These are phyloP conservation scores for Anagyrus pseudococci DNA, from an alignment of 2,888 invertebrate genomes.

Conservation along the genomic window DNA sequence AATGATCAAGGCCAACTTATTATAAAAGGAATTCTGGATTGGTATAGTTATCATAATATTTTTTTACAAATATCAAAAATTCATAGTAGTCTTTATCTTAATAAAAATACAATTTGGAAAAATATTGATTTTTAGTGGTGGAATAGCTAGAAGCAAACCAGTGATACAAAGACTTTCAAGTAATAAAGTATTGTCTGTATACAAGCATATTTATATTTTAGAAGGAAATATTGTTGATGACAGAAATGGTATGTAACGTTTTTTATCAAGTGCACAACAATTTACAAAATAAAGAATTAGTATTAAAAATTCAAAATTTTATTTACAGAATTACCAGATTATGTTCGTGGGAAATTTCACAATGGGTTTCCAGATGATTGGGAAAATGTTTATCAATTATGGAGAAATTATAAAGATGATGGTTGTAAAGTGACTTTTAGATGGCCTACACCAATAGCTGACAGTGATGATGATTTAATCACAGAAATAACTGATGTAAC, in stretches of 20 bases:
- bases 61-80: background rate
- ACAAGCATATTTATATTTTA: slow-evolving; percentile 48
- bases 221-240: slow-evolving; percentile 51
- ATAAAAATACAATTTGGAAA: slow-evolving; percentile 2
- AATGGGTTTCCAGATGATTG: slow-evolving; percentile 60
- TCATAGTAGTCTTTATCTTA: background rate
- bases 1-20: slow-evolving; percentile 47
- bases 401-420: slow-evolving; percentile 47
- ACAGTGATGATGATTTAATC: slow-evolving; percentile 54
- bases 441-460: slow-evolving; percentile 55
- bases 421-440: slow-evolving; percentile 48
- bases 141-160: slow-evolving; percentile 51
- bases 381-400: slow-evolving; percentile 54
- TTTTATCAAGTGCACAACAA: slow-evolving; percentile 7
- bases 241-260: slow-evolving; percentile 43
- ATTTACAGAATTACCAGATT: slow-evolving; percentile 52
- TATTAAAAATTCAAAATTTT: background rate
- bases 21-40: slow-evolving; percentile 51
- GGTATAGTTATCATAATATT: slow-evolving; percentile 36
- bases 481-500: slow-evolving; percentile 49
- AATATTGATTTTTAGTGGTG: slow-evolving; percentile 46
- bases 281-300: no score
- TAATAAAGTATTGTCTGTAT: slow-evolving; percentile 46
- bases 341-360: slow-evolving; percentile 53
- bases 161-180: slow-evolving; percentile 46